These are phyloP conservation scores for Haliclona indistincta DNA, from an alignment of 37 sponge, comb jelly and placozoan genomes.

Conservation along the genomic window DNA sequence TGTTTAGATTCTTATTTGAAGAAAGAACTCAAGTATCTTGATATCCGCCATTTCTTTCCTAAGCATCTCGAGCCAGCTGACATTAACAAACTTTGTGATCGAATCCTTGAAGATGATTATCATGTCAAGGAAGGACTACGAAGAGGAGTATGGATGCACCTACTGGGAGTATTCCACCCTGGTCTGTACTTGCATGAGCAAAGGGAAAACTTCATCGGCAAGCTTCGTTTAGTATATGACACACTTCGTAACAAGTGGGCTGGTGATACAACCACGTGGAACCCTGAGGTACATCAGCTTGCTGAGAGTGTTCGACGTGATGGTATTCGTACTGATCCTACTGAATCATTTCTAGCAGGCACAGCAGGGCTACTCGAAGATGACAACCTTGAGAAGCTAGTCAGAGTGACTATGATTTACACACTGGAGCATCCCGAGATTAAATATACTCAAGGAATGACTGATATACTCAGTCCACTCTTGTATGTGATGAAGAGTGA, in stretches of 20 bases:
- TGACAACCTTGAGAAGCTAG: conserved; percentile 62
- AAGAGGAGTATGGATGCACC: conserved; percentile 50
- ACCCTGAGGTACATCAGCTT: conserved; percentile 25
- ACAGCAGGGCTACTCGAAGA: neutral
- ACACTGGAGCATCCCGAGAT: conserved; percentile 53
- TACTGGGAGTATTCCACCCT: conserved; percentile 67
- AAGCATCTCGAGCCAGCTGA: conserved; percentile 6
- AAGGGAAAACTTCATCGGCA: conserved; percentile 38
- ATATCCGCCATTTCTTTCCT: conserved; percentile 29
- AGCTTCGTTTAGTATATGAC: conserved; percentile 46
- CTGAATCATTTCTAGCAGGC: conserved; percentile 35
- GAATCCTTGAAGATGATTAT: conserved; percentile 32
- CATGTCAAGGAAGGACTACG: conserved; percentile 25
- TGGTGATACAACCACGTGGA: neutral
- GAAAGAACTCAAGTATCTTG: conserved; percentile 32
- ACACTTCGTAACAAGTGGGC: conserved; percentile 6
- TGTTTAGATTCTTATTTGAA: too few relatives aligned
- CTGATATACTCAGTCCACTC: conserved; percentile 73
- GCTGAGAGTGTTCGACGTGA: conserved; percentile 46
- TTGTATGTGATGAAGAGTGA: conserved; percentile 72
- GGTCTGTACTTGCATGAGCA: conserved; percentile 31
- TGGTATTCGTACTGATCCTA: conserved; percentile 70
- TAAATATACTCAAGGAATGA: conserved; percentile 86
- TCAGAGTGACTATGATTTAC: conserved; percentile 59
- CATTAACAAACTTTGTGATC: neutral